A percentile compares a stretch with the other conserved stretches of the same genome.
phyloP scores from a whole-genome alignment of 1,140 invertebrate genomes.

The Drosophila sp. region DNA sequence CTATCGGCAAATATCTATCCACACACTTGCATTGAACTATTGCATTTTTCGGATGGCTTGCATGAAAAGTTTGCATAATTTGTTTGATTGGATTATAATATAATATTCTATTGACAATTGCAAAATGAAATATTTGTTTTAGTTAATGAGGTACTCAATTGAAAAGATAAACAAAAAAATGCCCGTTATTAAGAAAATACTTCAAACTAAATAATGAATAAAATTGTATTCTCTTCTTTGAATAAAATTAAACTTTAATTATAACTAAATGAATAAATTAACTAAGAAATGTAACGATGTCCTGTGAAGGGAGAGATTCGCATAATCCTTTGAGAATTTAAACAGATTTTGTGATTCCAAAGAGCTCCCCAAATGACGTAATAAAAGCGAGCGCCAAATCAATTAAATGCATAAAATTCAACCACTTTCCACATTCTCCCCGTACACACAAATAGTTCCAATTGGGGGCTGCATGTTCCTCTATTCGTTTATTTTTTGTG shows the following conservation, averaged over 20 bases:
- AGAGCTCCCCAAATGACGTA: not conserved
- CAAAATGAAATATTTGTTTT: conserved; percentile 6
- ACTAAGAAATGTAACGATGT: too few relatives aligned
- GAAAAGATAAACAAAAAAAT: not conserved
- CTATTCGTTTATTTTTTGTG: conserved; percentile 16
- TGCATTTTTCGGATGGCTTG: conserved; percentile 13
- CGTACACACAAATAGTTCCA: conserved; percentile 63
- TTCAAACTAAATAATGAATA: not conserved
- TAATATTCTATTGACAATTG: conserved; percentile 11
- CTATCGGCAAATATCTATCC: conserved; percentile 23
- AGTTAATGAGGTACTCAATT: conserved; percentile 9
- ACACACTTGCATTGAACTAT: conserved; percentile 25
- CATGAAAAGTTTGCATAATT: conserved; percentile 13
- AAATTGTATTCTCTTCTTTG: not conserved
- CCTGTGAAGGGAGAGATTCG: too few relatives aligned
- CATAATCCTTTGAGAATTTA: not conserved
- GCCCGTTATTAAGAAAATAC: not conserved
- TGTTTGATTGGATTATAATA: conserved; percentile 12
- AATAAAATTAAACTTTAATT: conserved; percentile 12
- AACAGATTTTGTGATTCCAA: not conserved
- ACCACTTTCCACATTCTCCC: conserved; percentile 11
- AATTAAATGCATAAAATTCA: conserved; percentile 65
- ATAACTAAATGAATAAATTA: too few relatives aligned
- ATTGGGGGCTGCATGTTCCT: conserved; percentile 65
- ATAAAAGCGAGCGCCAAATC: conserved; percentile 18